Base-by-base conservation (phyloP, 2,797 vertebrate genomes). In the Tympanoctomys barrerae region DNA sequence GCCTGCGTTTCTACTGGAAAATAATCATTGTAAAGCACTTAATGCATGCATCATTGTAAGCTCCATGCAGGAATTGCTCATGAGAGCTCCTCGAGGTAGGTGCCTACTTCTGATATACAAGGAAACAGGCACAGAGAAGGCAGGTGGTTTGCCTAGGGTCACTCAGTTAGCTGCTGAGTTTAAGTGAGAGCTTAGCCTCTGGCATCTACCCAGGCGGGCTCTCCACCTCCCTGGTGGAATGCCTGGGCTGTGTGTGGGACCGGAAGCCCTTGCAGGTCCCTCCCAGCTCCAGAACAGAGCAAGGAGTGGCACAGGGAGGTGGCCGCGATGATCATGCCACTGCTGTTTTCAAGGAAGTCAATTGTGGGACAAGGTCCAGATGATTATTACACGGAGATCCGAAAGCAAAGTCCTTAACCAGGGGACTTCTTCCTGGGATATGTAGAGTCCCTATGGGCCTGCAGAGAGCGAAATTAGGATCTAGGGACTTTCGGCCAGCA, bases 361-460 rank as follows among this genome's bases (percentile, higher is more conserved):
- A 39, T 31, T 90, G 70, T 46, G 42, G 97, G 78, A 31, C 96
- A 97, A 97, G 54, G 96, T 97, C 91, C 93, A 80, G n/a, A 24
- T 28, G 73, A 87, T 82, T 85, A 90, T 87, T 39, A 26, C 22
- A 7, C 33, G 70, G 52, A 71, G 92, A 70, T 75, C 28, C 79
- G 73, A 94, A 91, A 92, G 75, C 82, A 94, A 97, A 96, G 96
- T 90, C 87, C 89, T 83, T 46, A n/a, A 8, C 24, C 7, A 16
- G n/a, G 57, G 14, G 61, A 71, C 73, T 96, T 90, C 88, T 62
- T 87, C 26, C 39, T n/a, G 5, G 28, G 39, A n/a, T 6, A 26
- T n/a, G n/a, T 3, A 12, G 33, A n/a, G 73, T 26, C 26, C 33
- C 13, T n/a, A 4, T 0, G 21, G 59, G 59, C 57, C 28, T n/a